Percentiles rank a stretch among this genome's conserved stretches.
Evolutionary conservation across 1,140 invertebrate genomes (phyloP).

Genomic region (Cyphomyrmex costatus): DNA sequence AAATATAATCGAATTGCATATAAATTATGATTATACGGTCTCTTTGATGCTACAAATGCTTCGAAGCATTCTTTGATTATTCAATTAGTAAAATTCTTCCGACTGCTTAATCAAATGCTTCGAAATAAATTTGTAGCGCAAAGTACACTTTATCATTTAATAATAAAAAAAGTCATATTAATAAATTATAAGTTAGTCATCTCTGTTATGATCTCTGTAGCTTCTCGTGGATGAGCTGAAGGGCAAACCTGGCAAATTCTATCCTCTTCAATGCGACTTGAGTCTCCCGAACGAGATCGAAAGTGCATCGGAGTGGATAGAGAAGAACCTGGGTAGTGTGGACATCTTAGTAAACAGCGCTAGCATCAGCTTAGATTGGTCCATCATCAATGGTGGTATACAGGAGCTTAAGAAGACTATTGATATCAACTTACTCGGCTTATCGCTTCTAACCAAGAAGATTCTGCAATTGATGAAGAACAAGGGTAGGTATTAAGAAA

Average conservation of each 20-base stretch:
- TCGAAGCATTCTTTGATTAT: too few relatives aligned
- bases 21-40: background rate
- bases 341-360: constrained; percentile 91
- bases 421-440: constrained; percentile 90
- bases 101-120: too few relatives aligned
- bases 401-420: constrained; percentile 87
- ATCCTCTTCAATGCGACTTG: constrained; percentile 88
- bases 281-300: constrained; percentile 88
- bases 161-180: background rate
- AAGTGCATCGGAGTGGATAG: constrained; percentile 88
- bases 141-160: background rate
- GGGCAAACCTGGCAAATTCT: constrained; percentile 69
- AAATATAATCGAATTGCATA: background rate
- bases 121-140: too few relatives aligned
- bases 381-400: constrained; percentile 80
- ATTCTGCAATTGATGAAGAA: constrained; percentile 90
- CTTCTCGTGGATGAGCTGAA: constrained; percentile 67
- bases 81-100: too few relatives aligned
- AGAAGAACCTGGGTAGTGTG: constrained; percentile 87
- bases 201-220: constrained; percentile 35
- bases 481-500: constrained; percentile 78
- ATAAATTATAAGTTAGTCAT: constrained; percentile 8
- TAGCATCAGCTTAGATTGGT: constrained; percentile 73
- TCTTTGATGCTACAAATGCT: too few relatives aligned
- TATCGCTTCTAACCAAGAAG: constrained; percentile 89